Evolutionary conservation across 2,797 vertebrate species (phyloP).

Genomic region (Carcharodon carcharias): DNA sequence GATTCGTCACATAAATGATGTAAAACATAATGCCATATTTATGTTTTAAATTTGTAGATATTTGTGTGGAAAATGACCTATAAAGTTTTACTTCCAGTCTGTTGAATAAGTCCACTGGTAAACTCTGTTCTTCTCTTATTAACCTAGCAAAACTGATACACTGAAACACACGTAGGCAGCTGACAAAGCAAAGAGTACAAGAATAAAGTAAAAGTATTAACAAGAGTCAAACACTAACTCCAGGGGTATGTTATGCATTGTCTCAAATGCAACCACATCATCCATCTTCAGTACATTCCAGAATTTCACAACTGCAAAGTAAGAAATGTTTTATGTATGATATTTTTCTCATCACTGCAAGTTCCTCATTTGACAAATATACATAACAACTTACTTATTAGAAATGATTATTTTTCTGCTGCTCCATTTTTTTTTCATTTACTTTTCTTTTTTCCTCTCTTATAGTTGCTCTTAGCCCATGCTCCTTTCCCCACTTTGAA

Average conservation of each 20-base stretch:
- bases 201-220: background rate
- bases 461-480: background rate
- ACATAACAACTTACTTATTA: background rate
- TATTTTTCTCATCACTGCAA: background rate
- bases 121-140: background rate
- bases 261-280: background rate
- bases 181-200: background rate
- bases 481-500: background rate
- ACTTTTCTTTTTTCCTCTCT: background rate
- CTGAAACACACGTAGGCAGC: background rate
- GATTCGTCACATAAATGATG: background rate
- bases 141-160: background rate
- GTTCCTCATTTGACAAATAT: background rate
- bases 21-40: background rate
- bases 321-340: background rate
- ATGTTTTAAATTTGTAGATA: background rate
- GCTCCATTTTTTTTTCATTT: background rate
- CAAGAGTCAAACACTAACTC: background rate
- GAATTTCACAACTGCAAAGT: background rate
- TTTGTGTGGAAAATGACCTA: background rate
- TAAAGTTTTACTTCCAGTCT: background rate
- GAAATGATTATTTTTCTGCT: background rate
- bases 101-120: background rate
- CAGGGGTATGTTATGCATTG: background rate
- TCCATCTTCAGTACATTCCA: background rate